Evolutionary conservation across 2,797 vertebrate species (phyloP), one percentile per base, ranked within the genome.

Genomic region (Microhierax caerulescens): DNA sequence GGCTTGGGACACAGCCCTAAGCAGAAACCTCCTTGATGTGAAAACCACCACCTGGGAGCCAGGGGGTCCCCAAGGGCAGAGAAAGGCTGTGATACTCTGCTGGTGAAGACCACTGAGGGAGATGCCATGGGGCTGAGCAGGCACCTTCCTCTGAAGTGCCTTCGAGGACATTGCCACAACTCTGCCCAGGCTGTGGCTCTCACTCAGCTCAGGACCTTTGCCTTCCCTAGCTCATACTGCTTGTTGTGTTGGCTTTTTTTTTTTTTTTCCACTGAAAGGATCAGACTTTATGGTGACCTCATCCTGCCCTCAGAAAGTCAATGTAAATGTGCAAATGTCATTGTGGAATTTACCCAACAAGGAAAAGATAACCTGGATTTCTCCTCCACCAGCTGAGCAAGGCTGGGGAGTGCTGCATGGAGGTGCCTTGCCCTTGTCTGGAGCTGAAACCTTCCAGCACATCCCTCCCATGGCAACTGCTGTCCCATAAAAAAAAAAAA

Each of bases 321-420:
- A 57, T 16, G 64, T 63, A 63, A 89, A 94, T 9, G 65, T 86
- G 80, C 54, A 91, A 94, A 95, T 95, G 53, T 96, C 95, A 93
- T 82, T 1, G 48, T 68, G 85, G 88, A 94, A 96, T 91, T 95
- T 96, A 95, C 90, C 83, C 69, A 93, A 76, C 1, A 3, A 90
- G 83, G 79, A 53, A 92, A 85, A 77, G 13, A n/a, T 75, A 93
- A 90, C 83, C 34, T 78, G 94, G 57, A 60, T 94, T 90, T 92
- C 73, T 84, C 16, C 53, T 57, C 45, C 1, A 3, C 18, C 9
- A 2, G 51, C 10, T 51, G 48, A 83, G 5, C 1, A 0, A 21
- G 63, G 67, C 67, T 65, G 34, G 65, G 37, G 34, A 91, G 34
- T 32, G 50, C 37, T n/a, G 68, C 10, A 4, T 13, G 36, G 72